Evolutionary conservation across 2,888 invertebrate genomes (phyloP).

Genomic region (Volucella bombylans): DNA sequence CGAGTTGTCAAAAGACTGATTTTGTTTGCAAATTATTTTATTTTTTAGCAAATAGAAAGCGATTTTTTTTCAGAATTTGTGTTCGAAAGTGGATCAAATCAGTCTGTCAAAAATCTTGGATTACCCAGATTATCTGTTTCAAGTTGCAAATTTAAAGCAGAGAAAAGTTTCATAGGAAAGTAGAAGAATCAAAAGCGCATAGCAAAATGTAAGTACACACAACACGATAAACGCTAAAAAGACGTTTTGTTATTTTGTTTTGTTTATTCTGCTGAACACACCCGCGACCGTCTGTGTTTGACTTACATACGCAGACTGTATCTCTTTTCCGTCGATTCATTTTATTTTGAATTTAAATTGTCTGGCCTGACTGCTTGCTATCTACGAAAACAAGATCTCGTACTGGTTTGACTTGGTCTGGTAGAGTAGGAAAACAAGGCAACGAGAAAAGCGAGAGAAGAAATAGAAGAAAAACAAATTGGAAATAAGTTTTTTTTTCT

Average conservation of each 20-base stretch:
- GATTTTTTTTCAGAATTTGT: conserved; percentile 11
- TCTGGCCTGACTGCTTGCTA: too few relatives aligned
- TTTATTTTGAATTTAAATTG: too few relatives aligned
- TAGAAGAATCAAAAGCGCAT: conserved; percentile 12
- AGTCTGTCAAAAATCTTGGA: conserved; percentile 40
- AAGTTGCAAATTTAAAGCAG: neutral
- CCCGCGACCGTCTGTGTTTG: too few relatives aligned
- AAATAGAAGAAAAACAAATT: too few relatives aligned
- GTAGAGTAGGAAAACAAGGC: too few relatives aligned
- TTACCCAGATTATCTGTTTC: conserved; percentile 23
- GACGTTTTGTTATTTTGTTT: neutral
- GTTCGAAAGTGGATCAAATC: conserved; percentile 21
- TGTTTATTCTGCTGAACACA: too few relatives aligned
- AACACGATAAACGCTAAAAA: neutral
- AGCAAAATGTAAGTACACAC: conserved; percentile 44
- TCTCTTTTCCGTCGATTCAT: too few relatives aligned
- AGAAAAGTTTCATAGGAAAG: neutral
- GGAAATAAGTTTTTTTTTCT: too few relatives aligned
- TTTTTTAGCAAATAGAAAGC: conserved; percentile 36
- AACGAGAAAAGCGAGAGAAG: too few relatives aligned
- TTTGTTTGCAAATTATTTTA: conserved; percentile 4
- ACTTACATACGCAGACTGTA: too few relatives aligned
- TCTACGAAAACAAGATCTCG: too few relatives aligned
- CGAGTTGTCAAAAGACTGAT: conserved; percentile 3
- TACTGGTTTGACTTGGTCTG: too few relatives aligned